phyloP scores from a whole-genome alignment of 1,140 invertebrate genomes.

The Pseudomyrmex flavicornis region DNA sequence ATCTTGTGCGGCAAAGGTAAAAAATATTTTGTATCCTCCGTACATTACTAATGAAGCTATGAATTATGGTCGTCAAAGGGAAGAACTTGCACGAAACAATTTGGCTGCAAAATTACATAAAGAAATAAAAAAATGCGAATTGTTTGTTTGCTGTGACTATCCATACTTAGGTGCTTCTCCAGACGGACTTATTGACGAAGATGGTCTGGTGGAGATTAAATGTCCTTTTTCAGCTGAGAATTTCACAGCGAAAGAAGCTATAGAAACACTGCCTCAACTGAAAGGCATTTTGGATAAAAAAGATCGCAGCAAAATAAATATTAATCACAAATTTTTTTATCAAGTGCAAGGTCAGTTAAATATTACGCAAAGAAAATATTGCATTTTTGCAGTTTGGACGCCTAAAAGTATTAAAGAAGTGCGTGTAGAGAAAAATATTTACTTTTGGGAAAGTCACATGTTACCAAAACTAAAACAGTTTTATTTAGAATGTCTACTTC shows the following conservation, averaged over 20 bases:
- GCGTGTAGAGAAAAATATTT: no score
- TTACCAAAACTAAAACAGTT: neutral
- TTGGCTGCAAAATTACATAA: conserved; percentile 63
- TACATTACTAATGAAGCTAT: conserved; percentile 62
- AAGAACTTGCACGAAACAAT: conserved; percentile 73
- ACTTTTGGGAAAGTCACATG: no score
- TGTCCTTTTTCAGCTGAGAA: conserved; percentile 72
- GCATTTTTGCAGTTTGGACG: neutral
- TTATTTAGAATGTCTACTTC: neutral
- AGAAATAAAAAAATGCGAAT: conserved; percentile 77
- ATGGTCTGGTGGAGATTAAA: conserved; percentile 62
- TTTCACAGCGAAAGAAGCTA: no score
- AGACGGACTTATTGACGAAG: conserved; percentile 82
- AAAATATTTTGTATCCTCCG: conserved; percentile 1
- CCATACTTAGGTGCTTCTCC: conserved; percentile 80
- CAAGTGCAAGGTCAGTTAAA: neutral
- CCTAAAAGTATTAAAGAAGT: neutral
- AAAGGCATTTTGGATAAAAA: neutral
- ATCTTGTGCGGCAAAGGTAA: neutral
- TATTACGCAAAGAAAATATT: neutral
- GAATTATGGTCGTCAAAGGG: conserved; percentile 67
- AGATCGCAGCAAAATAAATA: neutral
- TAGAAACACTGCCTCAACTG: neutral
- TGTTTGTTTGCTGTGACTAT: conserved; percentile 78
- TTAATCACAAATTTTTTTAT: neutral